Base-by-base conservation (phyloP, 2,797 vertebrate species). In the Telmatherina bonti region DNA sequence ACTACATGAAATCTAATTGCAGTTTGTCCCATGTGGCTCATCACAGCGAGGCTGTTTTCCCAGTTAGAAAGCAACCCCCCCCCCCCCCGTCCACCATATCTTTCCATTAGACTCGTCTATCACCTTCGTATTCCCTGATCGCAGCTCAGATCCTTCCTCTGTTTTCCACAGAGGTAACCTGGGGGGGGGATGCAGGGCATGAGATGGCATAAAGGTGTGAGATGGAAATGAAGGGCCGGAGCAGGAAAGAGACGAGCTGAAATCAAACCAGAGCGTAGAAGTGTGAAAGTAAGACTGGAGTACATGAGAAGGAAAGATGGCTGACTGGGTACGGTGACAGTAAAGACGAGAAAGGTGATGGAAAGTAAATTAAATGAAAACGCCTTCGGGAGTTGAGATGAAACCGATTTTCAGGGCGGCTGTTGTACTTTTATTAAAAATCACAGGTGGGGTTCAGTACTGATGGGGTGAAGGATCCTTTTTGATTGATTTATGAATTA, bases 341-440 rank as follows among this genome's bases (percentile, higher is more conserved):
- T 61, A 79, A 78, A 54, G 74, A 66, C 29, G 31, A 74, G 77
- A 38, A 54, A 61, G 72, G 51, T 68, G 78, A 82, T 71, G 60
- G 72, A 79, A 63, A 84, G 66, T 76, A 78, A 89, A 88, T 88
- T 60, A 83, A 86, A 90, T 88, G 18, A 85, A 66, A 74, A 47
- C 52, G 62, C 70, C 69, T 70, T 5, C 26, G 64, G 72, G 75
- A 79, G 68, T 16, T 12, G 18, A 69, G 70, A 67, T 74, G 65
- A 79, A 61, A 36, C 41, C 0, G 3, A 71, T 70, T 59, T 43
- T 54, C 53, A 36, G 61, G 11, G 16, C 60, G 20, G 58, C 4
- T 33, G 60, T 29, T 49, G 61, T 26, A 24, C 69, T 81, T 87
- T 87, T 82, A 86, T 90, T 79, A 81, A 81, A 85, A 81, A 74